phyloP scores from a whole-genome alignment of 2,797 vertebrate species.

The Dromococcyx pavoninus region DNA sequence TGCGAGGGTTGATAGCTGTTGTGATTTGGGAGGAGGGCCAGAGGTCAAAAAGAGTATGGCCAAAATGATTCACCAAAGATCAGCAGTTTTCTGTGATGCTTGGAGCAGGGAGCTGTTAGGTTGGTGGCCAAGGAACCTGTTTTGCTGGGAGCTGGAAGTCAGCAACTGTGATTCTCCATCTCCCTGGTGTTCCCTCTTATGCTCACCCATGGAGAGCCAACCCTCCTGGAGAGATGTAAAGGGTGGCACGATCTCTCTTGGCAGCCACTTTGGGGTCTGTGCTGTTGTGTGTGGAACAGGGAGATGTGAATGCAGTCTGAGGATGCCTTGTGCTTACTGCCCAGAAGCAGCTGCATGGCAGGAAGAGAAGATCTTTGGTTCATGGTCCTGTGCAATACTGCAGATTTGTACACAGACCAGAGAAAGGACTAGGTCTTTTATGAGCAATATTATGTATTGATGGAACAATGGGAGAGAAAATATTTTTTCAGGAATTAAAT shows the following conservation, averaged over 20 bases:
- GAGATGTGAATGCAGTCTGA: rapidly evolving
- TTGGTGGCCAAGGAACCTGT: not conserved
- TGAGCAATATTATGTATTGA: not conserved
- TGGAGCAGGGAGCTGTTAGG: not conserved
- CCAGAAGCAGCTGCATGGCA: not conserved
- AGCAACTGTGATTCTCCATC: not conserved
- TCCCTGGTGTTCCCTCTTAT: not conserved
- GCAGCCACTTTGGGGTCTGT: not conserved
- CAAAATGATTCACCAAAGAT: not conserved
- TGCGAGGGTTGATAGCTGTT: not conserved
- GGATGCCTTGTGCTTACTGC: not conserved
- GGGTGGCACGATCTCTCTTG: not conserved
- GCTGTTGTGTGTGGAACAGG: not conserved
- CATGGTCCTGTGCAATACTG: not conserved
- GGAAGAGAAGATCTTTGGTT: not conserved
- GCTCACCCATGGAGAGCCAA: not conserved
- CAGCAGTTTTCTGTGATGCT: not conserved
- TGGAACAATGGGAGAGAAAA: not conserved
- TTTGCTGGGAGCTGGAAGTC: not conserved
- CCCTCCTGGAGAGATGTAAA: not conserved
- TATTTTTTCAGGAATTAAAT: constrained; percentile 8
- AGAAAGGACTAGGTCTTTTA: not conserved
- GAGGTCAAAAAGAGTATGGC: not conserved
- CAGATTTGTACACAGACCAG: not conserved
- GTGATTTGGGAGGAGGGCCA: not conserved